These are phyloP conservation scores for Lycaon pictus DNA, from an alignment of 2,113 vertebrate species.

Conservation along the genomic window DNA sequence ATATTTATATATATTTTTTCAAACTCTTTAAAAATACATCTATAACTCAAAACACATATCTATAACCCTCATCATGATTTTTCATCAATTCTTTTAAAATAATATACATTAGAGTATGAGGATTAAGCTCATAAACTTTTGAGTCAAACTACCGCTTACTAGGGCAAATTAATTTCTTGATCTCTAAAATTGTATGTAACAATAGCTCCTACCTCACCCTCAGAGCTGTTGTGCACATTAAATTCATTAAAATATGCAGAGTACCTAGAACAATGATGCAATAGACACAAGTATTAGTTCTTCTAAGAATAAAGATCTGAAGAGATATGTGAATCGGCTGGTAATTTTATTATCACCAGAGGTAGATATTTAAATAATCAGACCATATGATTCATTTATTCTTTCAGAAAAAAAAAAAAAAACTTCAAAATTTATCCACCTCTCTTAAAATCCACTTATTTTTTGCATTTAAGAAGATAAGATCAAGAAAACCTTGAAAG, in stretches of 20 bases:
- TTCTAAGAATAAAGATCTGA: background rate
- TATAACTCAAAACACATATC: background rate
- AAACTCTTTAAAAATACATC: background rate
- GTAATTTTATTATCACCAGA: background rate
- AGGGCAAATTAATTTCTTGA: background rate
- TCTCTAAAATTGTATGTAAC: background rate
- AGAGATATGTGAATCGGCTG: background rate
- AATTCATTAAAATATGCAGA: background rate
- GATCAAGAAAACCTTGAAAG: constrained; percentile 19
- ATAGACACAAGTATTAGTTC: background rate
- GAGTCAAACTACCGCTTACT: background rate
- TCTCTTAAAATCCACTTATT: constrained; percentile 6
- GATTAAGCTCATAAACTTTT: background rate
- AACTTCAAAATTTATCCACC: background rate
- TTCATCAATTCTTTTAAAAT: constrained; percentile 11
- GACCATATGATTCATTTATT: background rate
- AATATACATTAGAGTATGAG: background rate
- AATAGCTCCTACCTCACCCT: background rate
- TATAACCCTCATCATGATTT: background rate
- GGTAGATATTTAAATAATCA: background rate
- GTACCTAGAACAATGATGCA: background rate
- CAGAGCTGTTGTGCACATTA: background rate
- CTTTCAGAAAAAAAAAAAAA: background rate
- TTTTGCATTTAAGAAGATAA: background rate
- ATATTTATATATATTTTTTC: background rate